Percentiles rank a stretch among this genome's conserved stretches.
phyloP scores from a whole-genome alignment of 2,888 invertebrate genomes.

The Ferdinandea cuprea region DNA sequence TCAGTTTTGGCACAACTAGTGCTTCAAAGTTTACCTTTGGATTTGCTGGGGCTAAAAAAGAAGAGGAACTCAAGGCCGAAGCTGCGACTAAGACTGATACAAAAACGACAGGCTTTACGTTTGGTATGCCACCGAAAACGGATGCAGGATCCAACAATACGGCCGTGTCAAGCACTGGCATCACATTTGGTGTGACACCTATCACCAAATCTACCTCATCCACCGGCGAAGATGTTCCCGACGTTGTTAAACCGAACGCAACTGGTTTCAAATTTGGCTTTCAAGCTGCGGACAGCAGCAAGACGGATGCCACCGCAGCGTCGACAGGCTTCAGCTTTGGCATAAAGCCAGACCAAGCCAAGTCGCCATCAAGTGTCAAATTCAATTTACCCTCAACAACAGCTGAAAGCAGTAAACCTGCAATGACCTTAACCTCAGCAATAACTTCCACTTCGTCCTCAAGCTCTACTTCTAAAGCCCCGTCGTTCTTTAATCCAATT shows the following conservation, averaged over 20 bases:
- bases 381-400: slow-evolving; percentile 71
- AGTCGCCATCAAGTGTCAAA: slow-evolving; percentile 71
- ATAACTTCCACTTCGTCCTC: slow-evolving; percentile 57
- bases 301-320: slow-evolving; percentile 28
- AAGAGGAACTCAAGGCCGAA: slow-evolving; percentile 74
- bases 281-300: slow-evolving; percentile 48
- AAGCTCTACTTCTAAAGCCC: slow-evolving; percentile 38
- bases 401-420: slow-evolving; percentile 35
- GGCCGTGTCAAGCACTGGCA: slow-evolving; percentile 36
- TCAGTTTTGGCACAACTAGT: slow-evolving; percentile 78
- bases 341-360: slow-evolving; percentile 33
- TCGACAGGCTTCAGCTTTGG: slow-evolving; percentile 71
- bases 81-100: slow-evolving; percentile 54
- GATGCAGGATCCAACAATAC: not conserved
- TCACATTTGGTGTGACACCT: slow-evolving; percentile 73
- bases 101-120: slow-evolving; percentile 35
- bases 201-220: slow-evolving; percentile 49
- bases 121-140: slow-evolving; percentile 41
- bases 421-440: slow-evolving; percentile 34
- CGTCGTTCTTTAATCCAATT: slow-evolving; percentile 59
- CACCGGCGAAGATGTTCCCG: slow-evolving; percentile 70
- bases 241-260: slow-evolving; percentile 48
- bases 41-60: slow-evolving; percentile 77
- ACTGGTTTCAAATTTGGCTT: slow-evolving; percentile 76
- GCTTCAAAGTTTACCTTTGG: slow-evolving; percentile 81